Percentiles rank a stretch among this genome's conserved stretches.
Evolutionary conservation across 2,888 invertebrate genomes (phyloP).

Genomic region (Melitaea athalia): DNA sequence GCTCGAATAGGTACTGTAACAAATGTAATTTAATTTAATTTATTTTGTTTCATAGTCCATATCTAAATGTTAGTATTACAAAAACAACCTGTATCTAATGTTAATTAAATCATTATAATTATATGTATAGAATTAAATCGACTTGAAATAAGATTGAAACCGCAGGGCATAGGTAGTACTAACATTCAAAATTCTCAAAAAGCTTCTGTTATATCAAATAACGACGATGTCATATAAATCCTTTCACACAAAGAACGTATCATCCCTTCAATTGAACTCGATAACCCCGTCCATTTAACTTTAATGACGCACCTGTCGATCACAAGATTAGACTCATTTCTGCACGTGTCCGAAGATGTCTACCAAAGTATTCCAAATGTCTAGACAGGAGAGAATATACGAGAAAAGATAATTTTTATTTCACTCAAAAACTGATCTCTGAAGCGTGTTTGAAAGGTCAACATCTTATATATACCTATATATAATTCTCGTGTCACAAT

Average conservation of each 20-base stretch:
- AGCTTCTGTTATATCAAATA: neutral
- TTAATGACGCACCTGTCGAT: conserved; percentile 9
- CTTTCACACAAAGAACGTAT: neutral
- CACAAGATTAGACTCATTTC: conserved; percentile 26
- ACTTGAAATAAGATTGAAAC: too few species aligned
- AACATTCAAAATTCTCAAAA: too few species aligned
- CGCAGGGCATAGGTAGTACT: too few species aligned
- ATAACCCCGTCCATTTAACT: neutral
- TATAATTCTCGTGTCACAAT: too few species aligned
- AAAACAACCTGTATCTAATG: too few species aligned
- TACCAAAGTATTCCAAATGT: conserved; percentile 26
- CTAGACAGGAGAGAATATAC: conserved; percentile 18
- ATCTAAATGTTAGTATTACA: too few species aligned
- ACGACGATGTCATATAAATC: neutral
- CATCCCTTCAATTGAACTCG: neutral
- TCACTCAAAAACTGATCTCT: neutral
- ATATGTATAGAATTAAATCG: too few species aligned
- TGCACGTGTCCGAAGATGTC: conserved; percentile 36
- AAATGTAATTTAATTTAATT: too few species aligned
- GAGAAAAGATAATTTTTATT: neutral
- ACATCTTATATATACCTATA: too few species aligned
- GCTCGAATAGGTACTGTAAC: too few species aligned
- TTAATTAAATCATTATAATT: too few species aligned
- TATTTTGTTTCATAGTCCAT: too few species aligned
- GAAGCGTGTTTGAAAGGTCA: neutral